Evolutionary conservation across 2,888 invertebrate genomes (phyloP).

Genomic region (Hirudinaria manillensis): DNA sequence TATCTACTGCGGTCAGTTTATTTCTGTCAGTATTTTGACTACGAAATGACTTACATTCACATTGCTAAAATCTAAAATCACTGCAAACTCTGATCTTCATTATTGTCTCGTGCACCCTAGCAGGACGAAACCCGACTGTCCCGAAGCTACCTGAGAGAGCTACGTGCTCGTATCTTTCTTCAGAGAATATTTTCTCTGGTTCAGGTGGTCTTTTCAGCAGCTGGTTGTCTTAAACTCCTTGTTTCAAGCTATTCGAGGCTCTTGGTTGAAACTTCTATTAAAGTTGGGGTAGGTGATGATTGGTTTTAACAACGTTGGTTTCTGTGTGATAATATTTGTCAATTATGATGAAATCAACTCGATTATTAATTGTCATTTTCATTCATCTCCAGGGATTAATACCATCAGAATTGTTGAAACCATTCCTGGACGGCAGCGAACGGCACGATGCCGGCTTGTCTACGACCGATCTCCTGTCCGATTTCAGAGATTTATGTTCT

Average conservation of each 20-base stretch:
- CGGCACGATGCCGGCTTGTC: no score
- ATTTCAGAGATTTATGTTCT: constrained; percentile 21
- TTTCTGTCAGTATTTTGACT: constrained; percentile 1
- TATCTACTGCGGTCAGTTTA: background rate
- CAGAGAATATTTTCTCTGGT: constrained; percentile 13
- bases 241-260: constrained; percentile 12
- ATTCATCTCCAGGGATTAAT: background rate
- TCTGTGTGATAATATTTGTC: background rate
- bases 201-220: background rate
- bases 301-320: no score
- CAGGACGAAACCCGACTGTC: background rate
- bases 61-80: background rate
- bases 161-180: background rate
- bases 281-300: constrained; percentile 4
- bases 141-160: background rate
- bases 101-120: background rate
- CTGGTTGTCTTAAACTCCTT: background rate
- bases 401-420: no score
- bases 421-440: no score
- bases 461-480: background rate
- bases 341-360: constrained; percentile 12
- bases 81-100: background rate
- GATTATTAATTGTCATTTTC: background rate
- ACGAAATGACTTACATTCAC: background rate
- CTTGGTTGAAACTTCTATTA: background rate